Evolutionary conservation across 2,888 invertebrate species (phyloP).

Genomic region (Polydrusus tereticollis): DNA sequence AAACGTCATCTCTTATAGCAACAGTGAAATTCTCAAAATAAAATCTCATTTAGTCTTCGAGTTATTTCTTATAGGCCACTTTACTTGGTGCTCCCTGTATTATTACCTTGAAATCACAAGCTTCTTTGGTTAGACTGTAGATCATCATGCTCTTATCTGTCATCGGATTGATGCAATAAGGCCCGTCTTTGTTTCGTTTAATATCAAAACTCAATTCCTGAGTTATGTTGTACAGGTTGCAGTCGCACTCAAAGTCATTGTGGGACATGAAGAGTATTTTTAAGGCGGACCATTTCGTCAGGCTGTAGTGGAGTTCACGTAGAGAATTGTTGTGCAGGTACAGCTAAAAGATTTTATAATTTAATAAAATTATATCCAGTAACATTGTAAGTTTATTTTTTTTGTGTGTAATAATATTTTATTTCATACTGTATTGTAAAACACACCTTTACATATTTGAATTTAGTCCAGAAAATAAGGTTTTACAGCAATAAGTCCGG

Average conservation of each 20-base stretch:
- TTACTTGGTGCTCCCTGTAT: no score
- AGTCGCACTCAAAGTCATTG: conserved; percentile 78
- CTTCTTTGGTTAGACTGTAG: conserved; percentile 54
- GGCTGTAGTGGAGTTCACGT: conserved; percentile 69
- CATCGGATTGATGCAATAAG: conserved; percentile 59
- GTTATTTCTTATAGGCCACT: no score
- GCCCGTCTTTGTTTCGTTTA: conserved; percentile 56
- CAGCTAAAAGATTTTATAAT: conserved; percentile 66
- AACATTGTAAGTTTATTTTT: no score
- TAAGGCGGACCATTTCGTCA: conserved; percentile 72
- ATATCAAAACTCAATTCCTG: conserved; percentile 55
- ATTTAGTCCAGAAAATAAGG: no score
- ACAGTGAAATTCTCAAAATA: no score
- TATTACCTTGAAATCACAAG: conserved; percentile 53
- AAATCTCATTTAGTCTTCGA: no score
- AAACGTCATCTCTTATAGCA: no score
- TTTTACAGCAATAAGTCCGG: no score
- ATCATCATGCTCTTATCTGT: conserved; percentile 53
- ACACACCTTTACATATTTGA: no score
- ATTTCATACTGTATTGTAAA: no score
- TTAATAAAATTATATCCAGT: neutral
- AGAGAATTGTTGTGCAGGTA: conserved; percentile 75
- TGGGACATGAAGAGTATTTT: conserved; percentile 71
- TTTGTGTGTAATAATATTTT: no score
- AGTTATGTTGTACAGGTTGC: conserved; percentile 66